A percentile compares a stretch with the other conserved stretches of the same genome.
phyloP scores from a whole-genome alignment of 2,888 invertebrate genomes.

The Drosophila basisetae region DNA sequence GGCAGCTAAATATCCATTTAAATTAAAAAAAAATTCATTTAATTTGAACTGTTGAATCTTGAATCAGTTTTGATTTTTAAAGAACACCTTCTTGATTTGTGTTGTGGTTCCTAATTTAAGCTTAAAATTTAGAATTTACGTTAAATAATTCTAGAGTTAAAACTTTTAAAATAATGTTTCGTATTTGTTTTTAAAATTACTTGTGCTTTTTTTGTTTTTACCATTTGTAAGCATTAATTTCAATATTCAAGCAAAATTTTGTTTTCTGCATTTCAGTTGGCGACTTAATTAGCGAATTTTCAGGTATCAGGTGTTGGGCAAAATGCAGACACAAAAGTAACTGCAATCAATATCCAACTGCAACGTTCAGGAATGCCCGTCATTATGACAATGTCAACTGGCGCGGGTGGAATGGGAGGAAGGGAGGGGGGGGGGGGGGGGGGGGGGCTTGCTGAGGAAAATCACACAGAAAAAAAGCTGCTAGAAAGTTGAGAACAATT shows the following conservation, averaged over 20 bases:
- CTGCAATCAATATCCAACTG: constrained; percentile 63
- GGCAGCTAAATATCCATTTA: not conserved
- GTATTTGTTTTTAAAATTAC: not conserved
- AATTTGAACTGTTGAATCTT: not conserved
- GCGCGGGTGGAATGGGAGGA: too few relatives aligned
- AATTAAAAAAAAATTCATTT: not conserved
- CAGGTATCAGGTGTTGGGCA: constrained; percentile 10
- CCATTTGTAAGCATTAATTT: not conserved
- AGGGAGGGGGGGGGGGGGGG: not conserved
- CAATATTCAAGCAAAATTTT: not conserved
- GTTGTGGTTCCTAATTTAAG: too few relatives aligned
- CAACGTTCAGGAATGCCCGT: constrained; percentile 61
- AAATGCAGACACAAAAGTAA: constrained; percentile 35
- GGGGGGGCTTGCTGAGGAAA: not conserved
- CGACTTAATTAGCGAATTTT: constrained; percentile 60
- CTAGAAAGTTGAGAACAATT: constrained; percentile 66
- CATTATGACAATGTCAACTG: constrained; percentile 69
- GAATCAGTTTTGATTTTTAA: not conserved
- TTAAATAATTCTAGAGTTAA: too few relatives aligned
- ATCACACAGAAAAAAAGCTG: constrained; percentile 37
- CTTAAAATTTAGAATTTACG: too few relatives aligned
- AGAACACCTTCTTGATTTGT: too few relatives aligned
- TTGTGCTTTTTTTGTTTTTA: not conserved
- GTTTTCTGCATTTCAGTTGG: constrained; percentile 13
- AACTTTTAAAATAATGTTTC: not conserved